A percentile compares a stretch with the other conserved stretches of the same genome.
These are phyloP conservation scores for Agonopterix alstromeriana DNA, from an alignment of 2,888 invertebrate genomes.

Conservation along the genomic window DNA sequence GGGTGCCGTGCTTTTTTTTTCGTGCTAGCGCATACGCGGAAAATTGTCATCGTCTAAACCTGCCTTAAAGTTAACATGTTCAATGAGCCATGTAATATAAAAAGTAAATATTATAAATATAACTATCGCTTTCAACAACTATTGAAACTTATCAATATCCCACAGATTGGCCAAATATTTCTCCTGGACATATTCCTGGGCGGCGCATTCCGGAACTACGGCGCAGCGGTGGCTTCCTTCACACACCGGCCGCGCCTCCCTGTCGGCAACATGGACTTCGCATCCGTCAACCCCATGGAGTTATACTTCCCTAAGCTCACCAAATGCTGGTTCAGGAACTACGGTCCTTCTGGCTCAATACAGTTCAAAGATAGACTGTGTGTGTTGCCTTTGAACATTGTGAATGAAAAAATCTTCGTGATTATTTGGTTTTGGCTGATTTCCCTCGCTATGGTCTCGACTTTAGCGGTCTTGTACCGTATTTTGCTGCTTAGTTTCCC, in stretches of 20 bases:
- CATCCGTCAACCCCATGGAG: conserved; percentile 81
- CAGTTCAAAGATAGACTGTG: conserved; percentile 80
- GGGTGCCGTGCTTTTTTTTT: too few relatives aligned
- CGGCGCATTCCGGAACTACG: conserved; percentile 79
- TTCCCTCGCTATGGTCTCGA: conserved; percentile 77
- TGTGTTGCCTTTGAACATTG: conserved; percentile 85
- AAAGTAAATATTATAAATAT: too few relatives aligned
- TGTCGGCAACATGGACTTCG: conserved; percentile 38
- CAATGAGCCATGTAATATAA: too few relatives aligned
- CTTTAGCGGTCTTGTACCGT: conserved; percentile 81
- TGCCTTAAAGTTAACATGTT: too few relatives aligned
- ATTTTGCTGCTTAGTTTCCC: conserved; percentile 71
- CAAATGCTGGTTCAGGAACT: conserved; percentile 77
- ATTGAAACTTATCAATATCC: too few relatives aligned
- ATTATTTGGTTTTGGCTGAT: conserved; percentile 87
- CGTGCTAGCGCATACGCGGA: too few relatives aligned
- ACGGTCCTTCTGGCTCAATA: conserved; percentile 77
- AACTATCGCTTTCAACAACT: too few relatives aligned
- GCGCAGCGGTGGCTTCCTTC: conserved; percentile 70
- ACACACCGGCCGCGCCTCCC: conserved; percentile 49
- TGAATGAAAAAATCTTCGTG: conserved; percentile 87
- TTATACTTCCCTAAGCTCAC: conserved; percentile 82
- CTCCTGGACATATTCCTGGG: conserved; percentile 80
- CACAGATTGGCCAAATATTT: conserved; percentile 81
- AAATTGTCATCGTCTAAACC: too few relatives aligned